phyloP scores from a whole-genome alignment of 1,140 invertebrate species.

The Zaprionus davidi region DNA sequence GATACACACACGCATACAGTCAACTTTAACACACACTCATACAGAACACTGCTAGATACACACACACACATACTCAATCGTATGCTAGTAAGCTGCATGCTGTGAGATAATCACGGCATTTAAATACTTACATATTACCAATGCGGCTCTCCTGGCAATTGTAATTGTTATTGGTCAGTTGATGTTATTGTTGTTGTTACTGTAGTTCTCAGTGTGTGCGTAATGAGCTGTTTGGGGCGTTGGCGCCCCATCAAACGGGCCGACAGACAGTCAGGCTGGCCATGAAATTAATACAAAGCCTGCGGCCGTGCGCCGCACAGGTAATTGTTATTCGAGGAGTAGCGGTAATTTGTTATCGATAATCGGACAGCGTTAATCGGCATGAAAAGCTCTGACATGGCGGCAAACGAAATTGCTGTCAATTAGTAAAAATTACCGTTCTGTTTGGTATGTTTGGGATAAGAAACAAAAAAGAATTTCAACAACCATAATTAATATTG shows the following conservation, averaged over 20 bases:
- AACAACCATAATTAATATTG: no score
- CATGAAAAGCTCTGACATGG: slow-evolving; percentile 9
- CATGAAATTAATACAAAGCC: slow-evolving; percentile 45
- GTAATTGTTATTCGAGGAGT: slow-evolving; percentile 47
- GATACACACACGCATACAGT: background rate
- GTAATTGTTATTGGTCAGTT: slow-evolving; percentile 30
- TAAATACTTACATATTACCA: slow-evolving; percentile 51
- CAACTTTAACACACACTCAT: slow-evolving; percentile 5
- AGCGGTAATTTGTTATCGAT: slow-evolving; percentile 34
- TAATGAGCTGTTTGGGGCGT: slow-evolving; percentile 57
- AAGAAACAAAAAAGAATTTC: no score
- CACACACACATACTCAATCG: background rate
- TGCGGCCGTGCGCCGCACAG: slow-evolving; percentile 17
- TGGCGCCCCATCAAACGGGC: slow-evolving; percentile 28
- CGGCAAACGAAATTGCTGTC: background rate
- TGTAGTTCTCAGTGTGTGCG: slow-evolving; percentile 36
- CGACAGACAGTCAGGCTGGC: slow-evolving; percentile 18
- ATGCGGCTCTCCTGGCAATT: slow-evolving; percentile 34
- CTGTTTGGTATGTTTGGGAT: no score
- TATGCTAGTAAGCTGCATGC: slow-evolving; percentile 18
- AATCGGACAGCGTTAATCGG: slow-evolving; percentile 20
- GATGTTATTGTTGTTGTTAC: slow-evolving; percentile 2
- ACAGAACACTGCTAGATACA: background rate
- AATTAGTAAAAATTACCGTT: background rate
- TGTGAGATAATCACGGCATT: slow-evolving; percentile 51